A percentile compares a stretch with the other conserved stretches of the same genome.
These are phyloP conservation scores for Drosophila sp. DNA, from an alignment of 1,140 invertebrate species.

Conservation along the genomic window DNA sequence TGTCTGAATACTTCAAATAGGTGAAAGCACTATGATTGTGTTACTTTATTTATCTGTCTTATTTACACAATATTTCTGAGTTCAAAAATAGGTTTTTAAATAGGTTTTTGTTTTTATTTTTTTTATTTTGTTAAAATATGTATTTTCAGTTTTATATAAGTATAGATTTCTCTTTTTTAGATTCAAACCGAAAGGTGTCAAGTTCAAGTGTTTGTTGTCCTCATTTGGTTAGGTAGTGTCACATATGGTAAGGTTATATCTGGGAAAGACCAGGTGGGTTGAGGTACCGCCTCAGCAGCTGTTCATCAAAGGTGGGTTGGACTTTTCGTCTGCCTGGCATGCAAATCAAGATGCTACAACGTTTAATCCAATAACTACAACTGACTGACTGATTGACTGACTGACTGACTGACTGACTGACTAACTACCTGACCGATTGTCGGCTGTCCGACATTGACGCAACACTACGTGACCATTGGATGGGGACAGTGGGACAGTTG, in stretches of 20 bases:
- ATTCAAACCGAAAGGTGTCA: constrained; percentile 41
- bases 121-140: too few relatives aligned
- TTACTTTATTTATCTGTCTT: too few relatives aligned
- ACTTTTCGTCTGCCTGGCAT: constrained; percentile 48
- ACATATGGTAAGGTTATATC: constrained; percentile 23
- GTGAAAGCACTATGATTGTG: too few relatives aligned
- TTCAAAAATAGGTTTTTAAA: too few relatives aligned
- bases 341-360: constrained; percentile 69
- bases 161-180: too few relatives aligned
- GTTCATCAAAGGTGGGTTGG: constrained; percentile 26
- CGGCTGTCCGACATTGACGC: constrained; percentile 59
- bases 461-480: constrained; percentile 67
- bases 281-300: constrained; percentile 7
- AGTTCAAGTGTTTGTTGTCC: constrained; percentile 49
- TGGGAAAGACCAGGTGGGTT: constrained; percentile 15
- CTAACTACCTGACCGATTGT: constrained; percentile 29
- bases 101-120: too few relatives aligned
- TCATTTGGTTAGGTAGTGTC: constrained; percentile 7
- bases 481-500: constrained; percentile 23
- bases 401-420: too few relatives aligned
- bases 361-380: constrained; percentile 7
- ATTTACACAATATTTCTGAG: too few relatives aligned
- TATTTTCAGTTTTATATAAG: too few relatives aligned
- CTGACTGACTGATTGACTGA: constrained; percentile 21
- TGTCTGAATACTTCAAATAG: too few relatives aligned